Conservation (phyloP, 1,140 invertebrate genomes). For the Drosophila nannoptera region DNA sequence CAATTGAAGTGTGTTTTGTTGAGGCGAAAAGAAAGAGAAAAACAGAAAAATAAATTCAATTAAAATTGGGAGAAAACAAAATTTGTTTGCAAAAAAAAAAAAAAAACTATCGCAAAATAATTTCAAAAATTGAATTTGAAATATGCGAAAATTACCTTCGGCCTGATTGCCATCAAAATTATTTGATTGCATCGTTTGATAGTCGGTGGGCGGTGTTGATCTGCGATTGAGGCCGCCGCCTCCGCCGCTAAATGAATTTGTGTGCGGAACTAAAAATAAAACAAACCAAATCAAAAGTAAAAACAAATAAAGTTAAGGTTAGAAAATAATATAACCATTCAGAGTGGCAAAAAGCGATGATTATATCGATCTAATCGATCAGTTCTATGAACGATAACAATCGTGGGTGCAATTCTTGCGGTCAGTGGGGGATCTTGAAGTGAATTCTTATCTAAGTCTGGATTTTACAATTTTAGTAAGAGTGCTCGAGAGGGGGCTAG, state of each 20-base stretch:
- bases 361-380: no score
- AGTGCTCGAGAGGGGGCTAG: no score
- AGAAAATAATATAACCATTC: constrained; percentile 11
- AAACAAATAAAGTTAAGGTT: constrained; percentile 23
- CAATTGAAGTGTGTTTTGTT: constrained; percentile 18
- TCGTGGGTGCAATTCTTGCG: no score
- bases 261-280: constrained; percentile 68
- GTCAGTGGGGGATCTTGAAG: no score
- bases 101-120: constrained; percentile 13
- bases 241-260: constrained; percentile 63
- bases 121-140: background rate
- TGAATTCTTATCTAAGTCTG: no score
- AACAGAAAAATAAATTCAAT: constrained; percentile 30
- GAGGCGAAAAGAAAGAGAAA: constrained; percentile 47
- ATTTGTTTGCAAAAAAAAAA: constrained; percentile 5
- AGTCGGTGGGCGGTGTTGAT: constrained; percentile 65
- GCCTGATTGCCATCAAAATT: constrained; percentile 65
- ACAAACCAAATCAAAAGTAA: constrained; percentile 20
- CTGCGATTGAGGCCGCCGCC: constrained; percentile 58
- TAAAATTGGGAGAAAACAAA: constrained; percentile 32
- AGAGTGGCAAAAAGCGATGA: background rate
- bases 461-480: no score
- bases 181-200: constrained; percentile 65
- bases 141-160: constrained; percentile 54
- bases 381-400: no score